Evolutionary conservation across 1,140 invertebrate species (phyloP), one percentile per base, ranked within the genome.

Genomic region (Dendrolimus punctatus): DNA sequence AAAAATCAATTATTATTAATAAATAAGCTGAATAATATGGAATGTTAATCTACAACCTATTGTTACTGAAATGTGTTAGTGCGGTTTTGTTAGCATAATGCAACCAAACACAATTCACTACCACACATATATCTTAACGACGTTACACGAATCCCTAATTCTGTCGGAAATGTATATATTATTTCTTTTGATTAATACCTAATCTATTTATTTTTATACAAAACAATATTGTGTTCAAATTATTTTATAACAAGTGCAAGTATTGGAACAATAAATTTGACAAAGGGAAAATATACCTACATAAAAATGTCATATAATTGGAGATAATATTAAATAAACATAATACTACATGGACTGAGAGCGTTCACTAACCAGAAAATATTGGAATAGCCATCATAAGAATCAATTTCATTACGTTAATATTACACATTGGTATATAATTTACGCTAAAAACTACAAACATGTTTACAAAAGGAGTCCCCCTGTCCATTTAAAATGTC

Each of bases 1-100:
- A 23, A 23, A 23, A 23, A 23, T 3, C 23, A 23, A 23, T 2
- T 23, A 23, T 23, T 23, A 23, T 47, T 38, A 54, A 59, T 55
- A 40, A 55, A 40, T 53, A 55, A 53, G 56, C 46, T 47, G 61
- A 54, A 8, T 7, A 62, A 58, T 55, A 59, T 76, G 76, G 76
- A 80, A 80, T 80, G 76, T 80, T 74, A 72, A 66, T 56, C 70
- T 73, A 77, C 71, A 76, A 74, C 69, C 73, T 73, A 77, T 56
- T 47, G 36, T 65, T 67, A 72, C 63, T 61, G 51, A 63, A 57
- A 55, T 37, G 48, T 52, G 56, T 71, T 73, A 71, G 53, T 67
- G 53, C 40, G 47, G 55, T 61, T 60, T 23, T 23, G 23, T 23
- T 57, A 52, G 52, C 53, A 61, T 47, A 56, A 56, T 47, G 45